Evolutionary conservation across 92 coral and sea anemone genomes (phyloP), one percentile per base, ranked within the genome.

Genomic region (Umimayanthus chanpuru): DNA sequence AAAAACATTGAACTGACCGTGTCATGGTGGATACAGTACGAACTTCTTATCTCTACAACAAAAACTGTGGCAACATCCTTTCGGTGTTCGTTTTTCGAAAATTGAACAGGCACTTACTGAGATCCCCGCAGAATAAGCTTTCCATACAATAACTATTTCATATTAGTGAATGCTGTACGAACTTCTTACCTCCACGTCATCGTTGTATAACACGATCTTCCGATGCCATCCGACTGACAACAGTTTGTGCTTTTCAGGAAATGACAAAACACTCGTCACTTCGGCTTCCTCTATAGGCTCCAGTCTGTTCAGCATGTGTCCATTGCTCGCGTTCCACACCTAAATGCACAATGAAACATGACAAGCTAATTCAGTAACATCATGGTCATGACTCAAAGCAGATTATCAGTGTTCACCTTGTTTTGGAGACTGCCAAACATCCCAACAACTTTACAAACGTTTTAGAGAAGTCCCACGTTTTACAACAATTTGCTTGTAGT

Each of bases 181-280:
- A 28, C 43, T 55, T 16, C 91, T 66, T 61, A 96, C 98, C 98
- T 96, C 94, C 39, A 68, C 90, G 43, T 93, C 93, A 30, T 96
- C 98, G 65, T 96, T 92, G 90, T 96, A 96, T 65, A 94, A 93
- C 67, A 96, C 70, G 29, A 96, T 94, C 77, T 93, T 96, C 36
- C 98, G 91, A 77, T 95, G 93, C 98, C 98, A 96, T 21, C 98
- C 98, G 32, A 96, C 98, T 40, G 96, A 93, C n/a, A 96, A 80
- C 11, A 95, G 96, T 86, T 95, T 95, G 36, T 92, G 92, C 56
- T 93, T 95, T 43, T 93, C 94, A 23, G 96, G 98, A 26, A 95
- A 90, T n/a, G 98, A 89, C 66, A 92, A 93, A 75, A 96, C 91
- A 50, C 98, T 98, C 6, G 98, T 95, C 61, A 96, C 98, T 76